These are phyloP conservation scores for Leucoraja ocellata DNA, from an alignment of 2,797 vertebrate genomes.

Conservation along the genomic window DNA sequence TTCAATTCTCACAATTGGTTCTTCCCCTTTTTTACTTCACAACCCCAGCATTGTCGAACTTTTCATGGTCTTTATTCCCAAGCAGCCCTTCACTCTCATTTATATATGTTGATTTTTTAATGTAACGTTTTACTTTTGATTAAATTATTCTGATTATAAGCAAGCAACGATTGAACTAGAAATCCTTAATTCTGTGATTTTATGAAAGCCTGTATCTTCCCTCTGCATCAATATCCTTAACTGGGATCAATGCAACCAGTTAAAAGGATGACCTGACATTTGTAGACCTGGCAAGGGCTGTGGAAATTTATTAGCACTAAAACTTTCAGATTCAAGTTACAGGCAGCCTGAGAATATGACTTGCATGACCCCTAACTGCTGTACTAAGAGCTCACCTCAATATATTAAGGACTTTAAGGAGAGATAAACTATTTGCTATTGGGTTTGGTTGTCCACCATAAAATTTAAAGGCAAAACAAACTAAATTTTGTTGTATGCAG, in stretches of 20 bases:
- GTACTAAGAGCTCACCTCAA: neutral
- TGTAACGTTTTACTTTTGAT: neutral
- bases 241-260: neutral
- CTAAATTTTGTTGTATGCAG: neutral
- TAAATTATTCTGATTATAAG: neutral
- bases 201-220: neutral
- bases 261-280: neutral
- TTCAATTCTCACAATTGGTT: neutral
- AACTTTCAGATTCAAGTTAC: slow-evolving; percentile 5
- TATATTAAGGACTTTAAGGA: neutral
- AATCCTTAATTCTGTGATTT: neutral
- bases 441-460: neutral
- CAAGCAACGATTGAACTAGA: neutral
- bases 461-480: neutral
- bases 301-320: slow-evolving; percentile 8
- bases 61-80: neutral
- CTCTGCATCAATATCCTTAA: neutral
- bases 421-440: neutral
- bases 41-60: neutral
- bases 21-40: neutral
- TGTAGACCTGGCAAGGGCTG: neutral
- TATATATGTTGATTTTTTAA: neutral
- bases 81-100: neutral
- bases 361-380: neutral
- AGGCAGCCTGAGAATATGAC: neutral